Percentiles rank a stretch among this genome's conserved stretches.
Conservation (phyloP, 2,797 vertebrate genomes). For the Uromys caudimaculatus region DNA sequence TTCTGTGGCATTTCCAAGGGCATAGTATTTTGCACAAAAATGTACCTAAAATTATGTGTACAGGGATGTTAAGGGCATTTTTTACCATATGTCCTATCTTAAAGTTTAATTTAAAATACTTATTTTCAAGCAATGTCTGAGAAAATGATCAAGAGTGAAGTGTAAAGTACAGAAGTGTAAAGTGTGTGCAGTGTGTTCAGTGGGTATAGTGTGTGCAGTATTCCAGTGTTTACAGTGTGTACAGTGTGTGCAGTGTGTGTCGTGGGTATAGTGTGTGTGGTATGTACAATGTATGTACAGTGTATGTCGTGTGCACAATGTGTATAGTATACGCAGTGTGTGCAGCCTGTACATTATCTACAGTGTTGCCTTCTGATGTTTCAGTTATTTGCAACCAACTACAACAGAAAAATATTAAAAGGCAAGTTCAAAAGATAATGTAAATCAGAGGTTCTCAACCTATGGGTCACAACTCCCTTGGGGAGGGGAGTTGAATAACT, state of each 20-base stretch:
- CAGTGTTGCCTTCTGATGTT: neutral
- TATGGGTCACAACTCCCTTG: neutral
- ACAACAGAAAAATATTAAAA: neutral
- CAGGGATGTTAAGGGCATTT: neutral
- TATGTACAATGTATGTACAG: too few relatives aligned
- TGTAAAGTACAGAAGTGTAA: neutral
- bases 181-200: too few relatives aligned
- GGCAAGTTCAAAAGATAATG: neutral
- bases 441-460: neutral
- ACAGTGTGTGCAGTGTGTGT: too few relatives aligned
- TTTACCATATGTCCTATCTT: neutral
- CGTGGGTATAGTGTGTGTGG: too few relatives aligned
- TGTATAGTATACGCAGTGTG: neutral
- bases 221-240: too few relatives aligned
- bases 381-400: neutral
- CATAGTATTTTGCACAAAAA: neutral
- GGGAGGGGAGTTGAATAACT: neutral
- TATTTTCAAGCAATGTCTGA: neutral
- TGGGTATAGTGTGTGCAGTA: too few relatives aligned
- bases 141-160: neutral
- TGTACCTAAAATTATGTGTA: neutral
- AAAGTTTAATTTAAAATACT: conserved; percentile 40
- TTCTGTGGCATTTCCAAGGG: neutral
- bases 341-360: neutral
- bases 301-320: neutral